Percentiles rank a stretch among this genome's conserved stretches.
Conservation (phyloP, 1,140 invertebrate genomes). For the Eriocheir sinensis region DNA sequence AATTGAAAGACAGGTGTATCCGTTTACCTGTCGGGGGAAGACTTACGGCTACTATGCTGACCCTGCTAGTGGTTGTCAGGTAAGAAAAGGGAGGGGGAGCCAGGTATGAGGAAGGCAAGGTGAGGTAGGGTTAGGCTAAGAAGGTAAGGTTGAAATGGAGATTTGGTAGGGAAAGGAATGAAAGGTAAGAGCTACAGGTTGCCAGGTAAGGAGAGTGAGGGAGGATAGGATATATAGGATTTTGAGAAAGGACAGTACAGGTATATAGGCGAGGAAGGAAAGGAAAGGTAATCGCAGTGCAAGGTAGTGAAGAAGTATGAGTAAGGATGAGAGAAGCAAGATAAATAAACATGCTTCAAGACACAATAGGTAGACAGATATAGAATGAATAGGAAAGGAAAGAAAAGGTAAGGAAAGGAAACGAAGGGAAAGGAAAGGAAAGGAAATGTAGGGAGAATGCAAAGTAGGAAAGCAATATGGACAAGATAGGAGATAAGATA, state of each 20-base stretch:
- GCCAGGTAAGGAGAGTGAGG: neutral
- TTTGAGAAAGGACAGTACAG: no score
- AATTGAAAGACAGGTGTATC: neutral
- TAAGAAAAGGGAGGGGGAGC: neutral
- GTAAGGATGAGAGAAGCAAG: neutral
- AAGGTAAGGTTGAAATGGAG: neutral
- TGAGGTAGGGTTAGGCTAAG: neutral
- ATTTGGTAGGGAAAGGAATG: no score
- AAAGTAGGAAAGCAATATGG: no score
- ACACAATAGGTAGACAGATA: neutral
- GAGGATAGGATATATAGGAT: no score
- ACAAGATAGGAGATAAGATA: no score
- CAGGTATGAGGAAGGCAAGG: neutral
- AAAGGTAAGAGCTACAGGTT: neutral
- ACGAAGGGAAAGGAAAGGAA: no score
- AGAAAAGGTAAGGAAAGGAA: no score
- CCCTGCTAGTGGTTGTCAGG: constrained; percentile 33
- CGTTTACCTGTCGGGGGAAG: constrained; percentile 18
- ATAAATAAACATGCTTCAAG: neutral
- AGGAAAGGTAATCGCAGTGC: no score
- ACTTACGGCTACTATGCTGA: constrained; percentile 42
- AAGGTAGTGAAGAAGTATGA: no score
- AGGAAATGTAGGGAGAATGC: no score
- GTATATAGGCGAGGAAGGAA: no score
- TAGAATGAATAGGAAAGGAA: no score